A percentile compares a stretch with the other conserved stretches of the same genome.
Conservation (phyloP, 2,888 invertebrate species). For the Empis livida region DNA sequence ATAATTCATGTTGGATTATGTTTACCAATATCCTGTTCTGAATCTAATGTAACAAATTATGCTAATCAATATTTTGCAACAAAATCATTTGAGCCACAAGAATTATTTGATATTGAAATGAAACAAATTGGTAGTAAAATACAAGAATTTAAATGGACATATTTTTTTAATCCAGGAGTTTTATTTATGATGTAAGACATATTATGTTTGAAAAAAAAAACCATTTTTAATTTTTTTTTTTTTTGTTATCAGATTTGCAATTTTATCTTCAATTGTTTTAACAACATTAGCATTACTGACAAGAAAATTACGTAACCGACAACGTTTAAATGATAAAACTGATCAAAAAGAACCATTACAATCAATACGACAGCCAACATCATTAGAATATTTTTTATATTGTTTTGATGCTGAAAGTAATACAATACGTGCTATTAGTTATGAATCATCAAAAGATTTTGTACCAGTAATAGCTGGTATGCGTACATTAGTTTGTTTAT, state of each 20-base stretch:
- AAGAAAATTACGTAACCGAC: conserved; percentile 6
- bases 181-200: too few relatives aligned
- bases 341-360: background rate
- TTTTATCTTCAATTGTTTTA: background rate
- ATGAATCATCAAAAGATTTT: conserved; percentile 17
- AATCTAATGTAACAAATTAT: conserved; percentile 21
- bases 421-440: conserved; percentile 13
- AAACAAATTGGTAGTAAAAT: conserved; percentile 18
- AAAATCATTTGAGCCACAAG: conserved; percentile 21
- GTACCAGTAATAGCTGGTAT: conserved; percentile 21
- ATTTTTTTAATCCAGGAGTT: conserved; percentile 18
- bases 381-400: conserved; percentile 17
- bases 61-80: conserved; percentile 24
- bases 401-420: conserved; percentile 22
- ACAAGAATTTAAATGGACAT: conserved; percentile 22
- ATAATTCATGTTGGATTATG: conserved; percentile 37
- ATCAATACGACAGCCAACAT: conserved; percentile 1
- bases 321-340: conserved; percentile 3
- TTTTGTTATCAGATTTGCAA: background rate
- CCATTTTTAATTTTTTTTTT: too few relatives aligned
- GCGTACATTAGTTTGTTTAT: conserved; percentile 22
- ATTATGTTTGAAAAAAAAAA: too few relatives aligned
- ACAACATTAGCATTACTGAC: background rate
- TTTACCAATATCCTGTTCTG: conserved; percentile 32
- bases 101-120: conserved; percentile 23